Evolutionary conservation across 2,113 vertebrate species (phyloP).

Genomic region (Corythaeola cristata): DNA sequence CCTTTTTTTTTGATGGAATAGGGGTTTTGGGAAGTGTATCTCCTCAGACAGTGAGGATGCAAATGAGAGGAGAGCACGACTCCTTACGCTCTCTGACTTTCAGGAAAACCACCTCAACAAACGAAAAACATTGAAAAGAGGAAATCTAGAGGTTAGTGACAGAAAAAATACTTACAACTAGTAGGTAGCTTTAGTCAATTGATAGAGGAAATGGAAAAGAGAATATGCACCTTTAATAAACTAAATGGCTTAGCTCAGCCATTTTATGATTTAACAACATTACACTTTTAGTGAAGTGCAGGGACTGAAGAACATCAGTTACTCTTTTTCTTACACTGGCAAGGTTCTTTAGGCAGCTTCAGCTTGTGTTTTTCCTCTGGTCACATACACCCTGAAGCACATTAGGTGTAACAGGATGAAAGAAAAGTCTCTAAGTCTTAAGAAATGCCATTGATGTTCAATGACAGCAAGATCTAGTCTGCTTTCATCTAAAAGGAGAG

Average conservation of each 20-base stretch:
- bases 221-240: not conserved
- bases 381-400: not conserved
- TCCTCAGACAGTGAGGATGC: not conserved
- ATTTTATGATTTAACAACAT: not conserved
- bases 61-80: not conserved
- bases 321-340: not conserved
- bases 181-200: not conserved
- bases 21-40: not conserved
- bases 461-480: not conserved
- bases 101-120: not conserved
- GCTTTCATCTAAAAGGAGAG: not conserved
- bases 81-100: not conserved
- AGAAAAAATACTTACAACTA: not conserved
- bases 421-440: not conserved
- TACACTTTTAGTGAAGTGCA: not conserved
- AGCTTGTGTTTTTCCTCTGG: not conserved
- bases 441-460: not conserved
- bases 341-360: not conserved
- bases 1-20: not conserved
- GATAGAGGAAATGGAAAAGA: not conserved
- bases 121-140: not conserved
- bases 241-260: not conserved
- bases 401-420: not conserved
- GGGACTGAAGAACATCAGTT: not conserved
- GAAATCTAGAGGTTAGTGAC: not conserved